Evolutionary conservation across 2,797 vertebrate species (phyloP), one percentile per base, ranked within the genome.

Genomic region (Cyclura pinguis): DNA sequence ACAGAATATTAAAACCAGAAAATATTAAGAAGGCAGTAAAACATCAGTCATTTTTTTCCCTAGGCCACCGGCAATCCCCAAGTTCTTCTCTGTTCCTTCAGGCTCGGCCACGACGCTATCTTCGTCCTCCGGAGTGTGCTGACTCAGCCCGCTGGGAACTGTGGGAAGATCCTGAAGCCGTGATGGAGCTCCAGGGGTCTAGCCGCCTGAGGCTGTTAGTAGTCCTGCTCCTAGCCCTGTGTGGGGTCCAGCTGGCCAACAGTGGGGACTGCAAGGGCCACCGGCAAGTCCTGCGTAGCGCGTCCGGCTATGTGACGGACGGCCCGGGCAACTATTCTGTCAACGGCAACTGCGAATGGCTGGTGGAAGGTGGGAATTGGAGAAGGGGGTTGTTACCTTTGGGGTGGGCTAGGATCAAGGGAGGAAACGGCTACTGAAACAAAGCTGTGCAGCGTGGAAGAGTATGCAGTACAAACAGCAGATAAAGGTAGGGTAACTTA

Each of bases 261-360:
- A 97, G 98, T 1, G 98, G 98, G 38, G 98, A 99, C 96, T 99
- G 98, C 95, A 98, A 98, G 91, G 98, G 98, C 76, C 98, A 98
- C 94, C 97, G 98, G 27, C 98, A 98, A 94, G 98, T 98, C 88
- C 95, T 99, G 38, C 98, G 97, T 88, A 98, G 98, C 14, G 94
- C 97, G 2, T 97, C 98, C 3, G 98, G 98, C 92, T 98, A 98
- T 38, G 98, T 99, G 93, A 98, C 98, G 16, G 98, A 99, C 55
- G 98, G 98, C 73, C 98, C 98, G 0, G 98, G 98, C 94, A 99
- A 99, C 96, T 99, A 99, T 96, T 99, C 98, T 6, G 98, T 99
- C 93, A 99, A 99, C 89, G 98, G 98, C 83, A 98, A 99, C 97
- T 99, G 98, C 96, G 98, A 99, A 94, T 99, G 98, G 98, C 98